phyloP scores from a whole-genome alignment of 2,888 invertebrate genomes.

The Lithophane semibrunnea region DNA sequence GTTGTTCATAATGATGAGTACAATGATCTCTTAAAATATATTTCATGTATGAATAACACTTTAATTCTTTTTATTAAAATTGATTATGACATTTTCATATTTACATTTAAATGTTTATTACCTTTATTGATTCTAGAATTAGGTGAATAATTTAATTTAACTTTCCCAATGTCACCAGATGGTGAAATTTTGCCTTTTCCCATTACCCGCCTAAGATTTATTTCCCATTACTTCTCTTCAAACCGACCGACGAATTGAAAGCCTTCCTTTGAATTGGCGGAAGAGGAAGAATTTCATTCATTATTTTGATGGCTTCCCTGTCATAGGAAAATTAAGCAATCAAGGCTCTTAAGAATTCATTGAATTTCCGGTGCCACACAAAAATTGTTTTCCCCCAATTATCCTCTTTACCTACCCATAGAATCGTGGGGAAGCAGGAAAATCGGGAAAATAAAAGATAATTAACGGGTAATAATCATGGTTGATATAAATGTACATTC shows the following conservation, averaged over 20 bases:
- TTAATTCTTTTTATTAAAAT: too few species aligned
- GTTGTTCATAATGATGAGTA: too few species aligned
- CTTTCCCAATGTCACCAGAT: constrained; percentile 2
- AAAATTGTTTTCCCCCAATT: not conserved
- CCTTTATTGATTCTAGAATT: too few species aligned
- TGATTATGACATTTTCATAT: too few species aligned
- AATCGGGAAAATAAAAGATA: constrained; percentile 1
- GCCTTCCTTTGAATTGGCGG: constrained; percentile 9
- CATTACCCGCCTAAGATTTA: constrained; percentile 21
- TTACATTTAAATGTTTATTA: too few species aligned
- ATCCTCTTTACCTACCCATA: not conserved
- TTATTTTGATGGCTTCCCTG: constrained; percentile 33
- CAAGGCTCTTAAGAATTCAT: constrained; percentile 19
- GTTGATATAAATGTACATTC: not conserved
- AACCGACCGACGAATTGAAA: constrained; percentile 24
- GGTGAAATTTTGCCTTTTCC: constrained; percentile 14
- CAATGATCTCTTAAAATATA: too few species aligned
- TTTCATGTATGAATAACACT: too few species aligned
- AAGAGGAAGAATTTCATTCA: constrained; percentile 43
- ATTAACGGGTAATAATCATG: constrained; percentile 11
- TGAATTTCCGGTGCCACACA: constrained; percentile 16
- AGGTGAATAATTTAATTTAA: constrained; percentile 8
- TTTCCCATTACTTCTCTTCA: constrained; percentile 26
- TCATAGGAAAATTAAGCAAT: constrained; percentile 34
- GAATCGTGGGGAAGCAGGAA: not conserved